These are phyloP conservation scores for Pardalotus punctatus DNA, from an alignment of 2,113 vertebrate genomes.

Conservation along the genomic window DNA sequence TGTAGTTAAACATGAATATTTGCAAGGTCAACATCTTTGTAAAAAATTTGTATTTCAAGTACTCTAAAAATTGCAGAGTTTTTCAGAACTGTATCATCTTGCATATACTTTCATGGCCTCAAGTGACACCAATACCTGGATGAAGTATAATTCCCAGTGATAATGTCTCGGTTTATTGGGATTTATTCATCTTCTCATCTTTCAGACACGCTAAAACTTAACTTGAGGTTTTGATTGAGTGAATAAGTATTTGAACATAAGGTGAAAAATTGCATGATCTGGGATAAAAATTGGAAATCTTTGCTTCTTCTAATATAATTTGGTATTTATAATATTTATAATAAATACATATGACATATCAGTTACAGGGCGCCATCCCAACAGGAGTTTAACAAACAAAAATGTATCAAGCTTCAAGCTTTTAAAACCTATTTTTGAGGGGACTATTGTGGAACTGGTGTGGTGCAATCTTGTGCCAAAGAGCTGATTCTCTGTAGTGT, in stretches of 20 bases:
- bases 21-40: background rate
- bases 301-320: background rate
- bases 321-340: background rate
- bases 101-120: background rate
- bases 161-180: background rate
- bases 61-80: background rate
- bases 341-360: background rate
- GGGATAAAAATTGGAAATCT: background rate
- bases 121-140: background rate
- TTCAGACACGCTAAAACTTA: background rate
- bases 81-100: background rate
- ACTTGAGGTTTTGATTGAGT: background rate
- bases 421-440: background rate
- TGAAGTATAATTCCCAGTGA: background rate
- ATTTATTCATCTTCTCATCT: background rate
- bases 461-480: background rate
- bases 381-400: background rate
- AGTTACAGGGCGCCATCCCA: background rate
- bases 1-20: background rate
- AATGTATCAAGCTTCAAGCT: background rate
- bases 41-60: background rate
- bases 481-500: background rate
- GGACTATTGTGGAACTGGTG: background rate
- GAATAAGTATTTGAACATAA: background rate
- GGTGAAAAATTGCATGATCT: background rate